Percentiles rank a stretch among this genome's conserved stretches.
Conservation (phyloP, 2,113 vertebrate species). For the Amblyornis subalaris region DNA sequence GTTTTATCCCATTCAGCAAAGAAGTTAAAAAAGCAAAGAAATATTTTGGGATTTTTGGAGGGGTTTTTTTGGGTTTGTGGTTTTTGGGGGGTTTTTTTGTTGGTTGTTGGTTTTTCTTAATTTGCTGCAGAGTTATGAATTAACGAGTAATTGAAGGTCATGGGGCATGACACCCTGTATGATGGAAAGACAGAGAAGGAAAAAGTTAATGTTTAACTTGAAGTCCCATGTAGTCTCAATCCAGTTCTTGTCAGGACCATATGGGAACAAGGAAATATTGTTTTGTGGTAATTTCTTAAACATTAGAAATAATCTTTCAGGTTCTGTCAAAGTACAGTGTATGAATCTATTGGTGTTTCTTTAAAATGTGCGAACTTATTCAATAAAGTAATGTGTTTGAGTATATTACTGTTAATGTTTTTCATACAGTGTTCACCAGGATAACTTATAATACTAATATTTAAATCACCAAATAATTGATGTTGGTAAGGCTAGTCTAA, state of each 20-base stretch:
- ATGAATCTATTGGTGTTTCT: background rate
- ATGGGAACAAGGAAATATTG: background rate
- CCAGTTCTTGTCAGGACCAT: background rate
- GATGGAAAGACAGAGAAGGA: background rate
- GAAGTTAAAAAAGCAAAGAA: background rate
- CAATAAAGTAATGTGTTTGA: background rate
- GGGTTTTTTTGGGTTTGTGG: rapidly evolving
- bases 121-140: background rate
- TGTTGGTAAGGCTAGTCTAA: background rate
- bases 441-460: background rate
- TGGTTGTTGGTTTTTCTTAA: background rate
- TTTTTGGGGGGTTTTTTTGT: rapidly evolving
- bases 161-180: background rate
- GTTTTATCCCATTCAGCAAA: background rate
- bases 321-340: background rate
- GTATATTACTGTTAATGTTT: background rate
- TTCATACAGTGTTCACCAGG: background rate
- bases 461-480: background rate
- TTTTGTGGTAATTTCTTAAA: background rate
- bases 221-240: background rate
- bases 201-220: background rate
- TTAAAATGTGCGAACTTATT: background rate
- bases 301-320: background rate
- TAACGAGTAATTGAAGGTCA: background rate
- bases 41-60: background rate